Base-by-base conservation (phyloP, 2,888 invertebrate species). In the Smittia sp. region DNA sequence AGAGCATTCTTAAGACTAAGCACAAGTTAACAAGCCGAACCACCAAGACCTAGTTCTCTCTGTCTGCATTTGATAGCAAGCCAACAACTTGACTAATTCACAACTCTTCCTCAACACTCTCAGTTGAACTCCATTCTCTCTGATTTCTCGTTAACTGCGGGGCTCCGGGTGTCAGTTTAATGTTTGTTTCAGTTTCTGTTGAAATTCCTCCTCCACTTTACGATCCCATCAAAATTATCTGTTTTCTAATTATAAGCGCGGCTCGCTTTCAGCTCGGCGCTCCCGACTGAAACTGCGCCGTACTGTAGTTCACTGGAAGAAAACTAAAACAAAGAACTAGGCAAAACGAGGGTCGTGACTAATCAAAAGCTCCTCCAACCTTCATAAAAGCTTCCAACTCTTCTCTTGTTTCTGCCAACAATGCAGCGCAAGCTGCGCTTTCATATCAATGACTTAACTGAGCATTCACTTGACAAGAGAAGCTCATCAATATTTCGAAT, bases 281-380 rank as follows among this genome's bases (percentile, higher is more conserved):
- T 46, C 11, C n/a, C n/a, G 2, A 2, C 15, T 46, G 46, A 46
- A 13, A 46, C 6, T n/a, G 2, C 11, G 46, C 15, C 15, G 46
- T n/a, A n/a, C n/a, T n/a, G n/a, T n/a, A n/a, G 20, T 38, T 67
- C 9, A 32, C 20, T 67, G 18, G 39, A 32, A 38, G 66, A 38
- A 38, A 41, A 20, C 13, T 39, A 67, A 39, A 39, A 13, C n/a
- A 20, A 67, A 67, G 66, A 67, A 39, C n/a, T 22, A 67, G 66
- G 66, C 66, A 67, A 67, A 65, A 65, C 11, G 9, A 58, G 11
- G 20, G 11, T 65, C 32, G 65, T 65, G 27, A 67, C 66, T 67
- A 67, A 67, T 67, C 39, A 67, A 25, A 63, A 32, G 32, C 9
- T 46, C 46, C 46, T 20, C 15, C 15, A 4, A 41, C 41, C 9